Conservation (phyloP, 2,113 vertebrate genomes). For the Erpornis zantholeuca region DNA sequence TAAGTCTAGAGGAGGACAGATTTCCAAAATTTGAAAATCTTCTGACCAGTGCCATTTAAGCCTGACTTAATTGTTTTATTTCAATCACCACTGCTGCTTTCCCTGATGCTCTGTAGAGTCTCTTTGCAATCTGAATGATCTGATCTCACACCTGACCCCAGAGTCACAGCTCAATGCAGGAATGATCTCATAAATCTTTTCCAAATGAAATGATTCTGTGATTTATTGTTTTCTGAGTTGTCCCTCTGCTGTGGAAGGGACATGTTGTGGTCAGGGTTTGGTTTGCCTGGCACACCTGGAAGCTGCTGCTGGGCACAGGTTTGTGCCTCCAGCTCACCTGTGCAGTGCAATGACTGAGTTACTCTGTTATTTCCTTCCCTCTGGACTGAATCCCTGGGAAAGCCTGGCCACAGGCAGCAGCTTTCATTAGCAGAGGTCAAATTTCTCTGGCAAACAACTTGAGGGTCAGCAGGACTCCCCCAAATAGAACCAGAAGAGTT, state of each 20-base stretch:
- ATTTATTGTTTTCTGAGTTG: background rate
- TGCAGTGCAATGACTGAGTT: background rate
- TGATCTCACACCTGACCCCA: background rate
- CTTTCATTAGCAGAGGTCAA: background rate
- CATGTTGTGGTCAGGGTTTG: background rate
- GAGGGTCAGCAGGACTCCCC: background rate
- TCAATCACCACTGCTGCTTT: background rate
- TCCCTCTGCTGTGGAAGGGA: background rate
- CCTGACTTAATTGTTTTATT: background rate
- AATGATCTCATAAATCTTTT: background rate
- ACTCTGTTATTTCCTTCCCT: background rate
- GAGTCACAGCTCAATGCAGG: background rate
- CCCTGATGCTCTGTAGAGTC: background rate
- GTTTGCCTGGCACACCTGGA: background rate
- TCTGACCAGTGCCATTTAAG: background rate
- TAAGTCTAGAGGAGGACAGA: background rate
- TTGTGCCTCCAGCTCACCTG: background rate
- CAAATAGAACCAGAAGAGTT: background rate
- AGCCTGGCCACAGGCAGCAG: background rate
- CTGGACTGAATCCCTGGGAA: background rate
- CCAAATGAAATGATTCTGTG: accelerated
- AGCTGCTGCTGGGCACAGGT: background rate
- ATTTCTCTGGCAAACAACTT: background rate
- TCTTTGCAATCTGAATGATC: background rate
- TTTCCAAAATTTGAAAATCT: background rate